Percentiles rank a stretch among this genome's conserved stretches.
Conservation (phyloP, 2,113 vertebrate species). For the Pterocles burchelli region DNA sequence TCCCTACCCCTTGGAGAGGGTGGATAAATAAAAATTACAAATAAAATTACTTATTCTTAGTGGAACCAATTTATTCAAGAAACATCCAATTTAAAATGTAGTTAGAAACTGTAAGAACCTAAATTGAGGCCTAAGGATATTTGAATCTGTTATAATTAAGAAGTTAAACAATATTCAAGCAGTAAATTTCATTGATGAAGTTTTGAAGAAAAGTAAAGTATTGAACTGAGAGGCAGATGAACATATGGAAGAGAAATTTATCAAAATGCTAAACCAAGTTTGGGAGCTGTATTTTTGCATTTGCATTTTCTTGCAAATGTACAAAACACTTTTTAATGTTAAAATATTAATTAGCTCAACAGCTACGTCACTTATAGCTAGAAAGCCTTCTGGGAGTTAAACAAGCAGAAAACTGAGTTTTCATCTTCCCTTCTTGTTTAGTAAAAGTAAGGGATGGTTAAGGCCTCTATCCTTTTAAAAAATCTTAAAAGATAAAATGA, state of each 20-base stretch:
- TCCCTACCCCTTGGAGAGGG: not conserved
- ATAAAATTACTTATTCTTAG: not conserved
- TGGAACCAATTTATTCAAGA: not conserved
- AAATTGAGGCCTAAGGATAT: not conserved
- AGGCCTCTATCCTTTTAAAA: not conserved
- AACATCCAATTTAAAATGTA: not conserved
- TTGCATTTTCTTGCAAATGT: not conserved
- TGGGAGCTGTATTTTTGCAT: not conserved
- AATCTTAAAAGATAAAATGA: not conserved
- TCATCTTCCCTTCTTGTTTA: not conserved
- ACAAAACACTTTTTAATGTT: not conserved
- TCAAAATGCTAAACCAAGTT: not conserved
- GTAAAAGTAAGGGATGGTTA: not conserved
- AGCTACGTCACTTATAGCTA: not conserved
- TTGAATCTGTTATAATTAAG: not conserved
- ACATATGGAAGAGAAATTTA: not conserved
- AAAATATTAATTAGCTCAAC: slow-evolving; percentile 16
- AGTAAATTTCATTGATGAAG: not conserved
- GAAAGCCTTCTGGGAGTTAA: not conserved
- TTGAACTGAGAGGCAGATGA: not conserved
- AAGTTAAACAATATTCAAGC: not conserved
- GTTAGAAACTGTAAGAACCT: not conserved
- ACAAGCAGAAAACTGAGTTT: not conserved
- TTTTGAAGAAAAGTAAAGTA: not conserved
- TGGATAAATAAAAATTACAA: not conserved